phyloP scores from a whole-genome alignment of 1,140 invertebrate species.

The Dreissena polymorpha region DNA sequence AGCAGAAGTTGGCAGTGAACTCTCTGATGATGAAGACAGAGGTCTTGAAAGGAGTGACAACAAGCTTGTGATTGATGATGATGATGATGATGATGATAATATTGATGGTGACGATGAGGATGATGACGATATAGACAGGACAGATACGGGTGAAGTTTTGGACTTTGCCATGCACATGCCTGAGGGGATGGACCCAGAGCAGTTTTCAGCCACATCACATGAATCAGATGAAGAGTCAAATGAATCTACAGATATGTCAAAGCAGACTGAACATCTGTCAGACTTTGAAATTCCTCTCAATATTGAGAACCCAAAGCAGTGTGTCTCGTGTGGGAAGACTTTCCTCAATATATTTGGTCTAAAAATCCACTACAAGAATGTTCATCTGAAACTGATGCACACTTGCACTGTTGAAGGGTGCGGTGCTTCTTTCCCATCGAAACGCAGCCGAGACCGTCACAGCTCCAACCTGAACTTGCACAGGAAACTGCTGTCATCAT shows the following conservation, averaged over 20 bases:
- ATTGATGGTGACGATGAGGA: conserved; percentile 50
- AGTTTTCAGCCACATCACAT: conserved; percentile 8
- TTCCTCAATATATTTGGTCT: conserved; percentile 98
- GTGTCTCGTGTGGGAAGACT: conserved; percentile 94
- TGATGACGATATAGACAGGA: conserved; percentile 36
- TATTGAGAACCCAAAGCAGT: conserved; percentile 90
- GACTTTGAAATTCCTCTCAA: conserved; percentile 87
- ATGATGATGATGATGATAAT: conserved; percentile 33
- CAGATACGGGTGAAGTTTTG: conserved; percentile 49
- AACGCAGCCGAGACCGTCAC: conserved; percentile 94
- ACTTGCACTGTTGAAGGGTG: conserved; percentile 98
- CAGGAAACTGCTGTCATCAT: conserved; percentile 72
- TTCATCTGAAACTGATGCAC: conserved; percentile 97
- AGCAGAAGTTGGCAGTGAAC: conserved; percentile 13
- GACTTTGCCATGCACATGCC: conserved; percentile 50
- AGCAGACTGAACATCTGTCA: conserved; percentile 25
- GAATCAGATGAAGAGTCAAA: conserved; percentile 62
- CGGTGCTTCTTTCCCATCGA: conserved; percentile 97
- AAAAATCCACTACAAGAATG: conserved; percentile 97
- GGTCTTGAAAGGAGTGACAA: conserved; percentile 48
- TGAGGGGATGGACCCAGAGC: conserved; percentile 41
- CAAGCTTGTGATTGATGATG: conserved; percentile 51
- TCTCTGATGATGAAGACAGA: conserved; percentile 41
- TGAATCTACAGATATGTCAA: conserved; percentile 47
- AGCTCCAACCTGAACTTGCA: conserved; percentile 96